Evolutionary conservation across 2,113 vertebrate genomes (phyloP).

Genomic region (Catharus fuscescens): DNA sequence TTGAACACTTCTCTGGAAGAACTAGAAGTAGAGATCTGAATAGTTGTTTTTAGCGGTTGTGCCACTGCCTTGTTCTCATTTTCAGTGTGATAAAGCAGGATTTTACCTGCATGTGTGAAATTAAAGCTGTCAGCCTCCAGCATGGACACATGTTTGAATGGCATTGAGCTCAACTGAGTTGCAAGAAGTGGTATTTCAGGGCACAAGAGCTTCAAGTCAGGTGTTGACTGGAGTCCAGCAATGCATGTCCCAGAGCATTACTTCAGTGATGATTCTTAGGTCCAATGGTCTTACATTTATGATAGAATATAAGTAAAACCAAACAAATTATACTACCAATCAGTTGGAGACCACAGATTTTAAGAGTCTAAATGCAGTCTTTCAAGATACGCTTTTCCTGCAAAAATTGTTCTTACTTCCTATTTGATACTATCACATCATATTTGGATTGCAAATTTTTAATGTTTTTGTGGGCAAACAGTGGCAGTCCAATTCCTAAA

Average conservation of each 20-base stretch:
- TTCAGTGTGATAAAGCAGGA: background rate
- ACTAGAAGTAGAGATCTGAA: background rate
- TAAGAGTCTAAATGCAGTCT: background rate
- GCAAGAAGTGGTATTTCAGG: background rate
- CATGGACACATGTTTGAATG: fast-evolving
- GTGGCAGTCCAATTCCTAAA: background rate
- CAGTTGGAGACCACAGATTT: background rate
- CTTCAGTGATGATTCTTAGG: background rate
- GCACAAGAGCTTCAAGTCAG: background rate
- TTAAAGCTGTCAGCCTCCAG: background rate
- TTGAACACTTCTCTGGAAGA: background rate
- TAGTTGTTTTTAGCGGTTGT: background rate
- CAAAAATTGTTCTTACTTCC: background rate
- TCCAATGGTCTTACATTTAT: background rate
- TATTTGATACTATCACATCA: background rate
- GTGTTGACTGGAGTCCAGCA: background rate
- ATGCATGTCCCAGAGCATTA: background rate
- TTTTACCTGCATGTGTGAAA: background rate
- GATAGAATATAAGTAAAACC: background rate
- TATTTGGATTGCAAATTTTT: background rate
- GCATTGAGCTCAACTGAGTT: background rate
- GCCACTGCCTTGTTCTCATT: background rate
- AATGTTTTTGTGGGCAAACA: background rate
- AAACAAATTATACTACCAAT: background rate
- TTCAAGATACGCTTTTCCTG: background rate